Evolutionary conservation across 2,797 vertebrate genomes (phyloP), one percentile per base, ranked within the genome.

Genomic region (Channallabes apus): DNA sequence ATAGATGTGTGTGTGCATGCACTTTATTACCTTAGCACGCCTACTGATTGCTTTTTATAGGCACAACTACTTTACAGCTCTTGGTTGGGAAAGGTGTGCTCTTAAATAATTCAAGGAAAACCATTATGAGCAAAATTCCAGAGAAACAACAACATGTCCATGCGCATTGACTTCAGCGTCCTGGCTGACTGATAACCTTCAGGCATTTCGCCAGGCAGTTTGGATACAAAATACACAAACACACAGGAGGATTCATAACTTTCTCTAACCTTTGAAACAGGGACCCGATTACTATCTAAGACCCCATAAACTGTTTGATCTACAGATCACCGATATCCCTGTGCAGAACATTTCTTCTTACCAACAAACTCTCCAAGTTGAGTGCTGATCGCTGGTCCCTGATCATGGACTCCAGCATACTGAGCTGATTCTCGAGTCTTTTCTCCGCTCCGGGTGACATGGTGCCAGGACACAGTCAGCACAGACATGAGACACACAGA

Each of bases 291-390:
- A 51, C 46, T 11, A 14, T 14, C 46, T 51, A 12, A 51, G 46
- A 12, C 46, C 3, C 1, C 11, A 59, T 14, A 61, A 11, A 27
- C n/a, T 58, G 12, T 64, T 27, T 4, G 18, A 64, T 46, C n/a
- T 9, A n/a, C 59, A 29, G 24, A 38, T 12, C 38, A 83, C 38
- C 71, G 29, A 75, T 17, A 17, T 75, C 18, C 17, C 68, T 11
- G 92, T 22, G 38, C 41, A 12, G 15, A 11, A 27, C 12, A 22
- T 72, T 51, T 27, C 22, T 59, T 58, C 95, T 95, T 90, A 96
- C 95, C 94, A 96, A 90, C 14, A 96, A 89, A 3, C 94, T 94
- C 86, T 93, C 93, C 91, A 96, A 54, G 89, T 95, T 96, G 7
- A 96, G 86, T 0, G 90, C 88, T 54, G 94, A 94, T 86, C 90